phyloP scores from a whole-genome alignment of 2,113 vertebrate genomes.

The Dromaius novaehollandiae region DNA sequence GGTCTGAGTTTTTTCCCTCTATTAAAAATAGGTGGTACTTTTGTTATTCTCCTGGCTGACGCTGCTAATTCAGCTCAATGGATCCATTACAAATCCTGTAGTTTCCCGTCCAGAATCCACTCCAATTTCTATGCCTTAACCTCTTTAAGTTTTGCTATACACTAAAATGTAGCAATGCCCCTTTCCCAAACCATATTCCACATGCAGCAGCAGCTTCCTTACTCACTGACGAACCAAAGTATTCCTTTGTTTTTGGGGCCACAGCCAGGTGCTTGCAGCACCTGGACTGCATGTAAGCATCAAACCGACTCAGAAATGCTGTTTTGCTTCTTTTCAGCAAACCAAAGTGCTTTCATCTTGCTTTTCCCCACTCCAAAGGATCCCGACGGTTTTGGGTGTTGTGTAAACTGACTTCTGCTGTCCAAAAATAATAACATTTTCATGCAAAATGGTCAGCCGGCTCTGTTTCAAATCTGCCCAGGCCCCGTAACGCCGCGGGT shows the following conservation, averaged over 20 bases:
- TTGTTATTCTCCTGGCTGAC: background rate
- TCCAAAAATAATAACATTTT: slow-evolving; percentile 36
- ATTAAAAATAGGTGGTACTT: background rate
- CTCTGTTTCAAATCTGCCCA: slow-evolving; percentile 10
- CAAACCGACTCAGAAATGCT: background rate
- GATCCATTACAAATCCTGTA: background rate
- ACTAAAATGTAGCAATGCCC: background rate
- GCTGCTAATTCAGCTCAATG: background rate
- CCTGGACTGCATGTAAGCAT: background rate
- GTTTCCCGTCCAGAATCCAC: background rate
- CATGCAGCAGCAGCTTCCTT: background rate
- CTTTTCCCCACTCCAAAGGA: background rate
- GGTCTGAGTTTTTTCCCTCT: too few relatives aligned
- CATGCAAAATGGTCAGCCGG: background rate
- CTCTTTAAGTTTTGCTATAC: background rate
- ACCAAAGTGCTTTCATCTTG: background rate
- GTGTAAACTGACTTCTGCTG: background rate
- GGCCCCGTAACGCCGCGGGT: background rate
- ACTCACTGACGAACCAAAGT: background rate
- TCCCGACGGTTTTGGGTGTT: background rate
- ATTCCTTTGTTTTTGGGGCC: background rate
- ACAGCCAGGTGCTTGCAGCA: background rate
- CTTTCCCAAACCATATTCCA: background rate
- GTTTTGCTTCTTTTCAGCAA: background rate
- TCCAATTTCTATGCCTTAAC: background rate